phyloP scores from a whole-genome alignment of 2,113 vertebrate species.

The Cheilinus undulatus region DNA sequence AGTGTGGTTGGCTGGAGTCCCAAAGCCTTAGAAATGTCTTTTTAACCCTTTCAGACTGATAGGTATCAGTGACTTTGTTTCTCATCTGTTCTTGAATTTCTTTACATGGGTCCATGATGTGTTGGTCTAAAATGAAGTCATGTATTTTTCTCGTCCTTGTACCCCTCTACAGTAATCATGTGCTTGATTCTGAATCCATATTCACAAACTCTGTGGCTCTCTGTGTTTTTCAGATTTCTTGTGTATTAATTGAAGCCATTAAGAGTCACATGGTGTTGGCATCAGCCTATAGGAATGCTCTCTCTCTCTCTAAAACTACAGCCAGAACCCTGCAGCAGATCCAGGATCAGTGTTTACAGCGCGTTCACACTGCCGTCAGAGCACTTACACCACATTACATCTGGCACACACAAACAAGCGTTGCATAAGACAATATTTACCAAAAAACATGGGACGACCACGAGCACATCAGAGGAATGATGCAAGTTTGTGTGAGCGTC shows the following conservation, averaged over 20 bases:
- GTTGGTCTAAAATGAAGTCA: too few species aligned
- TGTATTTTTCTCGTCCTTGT: too few species aligned
- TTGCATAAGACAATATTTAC: slow-evolving; percentile 41
- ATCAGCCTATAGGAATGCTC: slow-evolving; percentile 48
- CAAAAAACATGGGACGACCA: not conserved
- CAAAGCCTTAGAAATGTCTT: too few species aligned
- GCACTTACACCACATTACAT: not conserved
- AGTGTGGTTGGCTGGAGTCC: too few species aligned
- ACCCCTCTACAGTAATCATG: too few species aligned
- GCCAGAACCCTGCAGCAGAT: not conserved
- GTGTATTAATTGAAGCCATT: slow-evolving; percentile 63
- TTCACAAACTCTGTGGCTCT: too few species aligned
- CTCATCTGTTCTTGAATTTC: too few species aligned
- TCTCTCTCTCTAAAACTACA: not conserved
- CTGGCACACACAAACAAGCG: slow-evolving; percentile 27
- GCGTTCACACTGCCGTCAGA: not conserved
- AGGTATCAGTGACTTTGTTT: too few species aligned
- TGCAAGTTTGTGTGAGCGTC: slow-evolving; percentile 23
- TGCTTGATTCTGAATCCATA: too few species aligned
- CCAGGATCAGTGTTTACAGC: not conserved
- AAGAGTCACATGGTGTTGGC: slow-evolving; percentile 43
- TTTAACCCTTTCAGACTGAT: too few species aligned
- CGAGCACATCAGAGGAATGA: slow-evolving; percentile 34
- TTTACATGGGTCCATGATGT: too few species aligned
- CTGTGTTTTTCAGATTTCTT: slow-evolving; percentile 6